These are phyloP conservation scores for Uloborus plumipes DNA, from an alignment of 2,888 invertebrate species.

Conservation along the genomic window DNA sequence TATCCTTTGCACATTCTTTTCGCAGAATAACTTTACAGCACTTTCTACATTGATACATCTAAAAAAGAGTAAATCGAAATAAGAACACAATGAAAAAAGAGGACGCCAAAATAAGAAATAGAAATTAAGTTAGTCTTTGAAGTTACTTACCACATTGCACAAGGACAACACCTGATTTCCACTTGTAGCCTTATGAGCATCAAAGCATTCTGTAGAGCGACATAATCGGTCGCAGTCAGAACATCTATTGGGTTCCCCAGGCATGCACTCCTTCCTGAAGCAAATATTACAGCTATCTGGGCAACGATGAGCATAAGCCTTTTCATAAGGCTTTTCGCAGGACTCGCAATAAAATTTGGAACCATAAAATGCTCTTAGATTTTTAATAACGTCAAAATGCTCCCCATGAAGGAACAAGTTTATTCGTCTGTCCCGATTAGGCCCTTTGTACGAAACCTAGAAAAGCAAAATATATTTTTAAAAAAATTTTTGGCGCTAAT, in stretches of 20 bases:
- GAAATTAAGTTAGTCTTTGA: not conserved
- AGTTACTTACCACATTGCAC: not conserved
- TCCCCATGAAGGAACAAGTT: not conserved
- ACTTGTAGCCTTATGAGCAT: not conserved
- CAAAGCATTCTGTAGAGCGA: not conserved
- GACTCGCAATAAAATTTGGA: not conserved
- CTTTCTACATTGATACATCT: conserved; percentile 6
- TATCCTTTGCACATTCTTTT: not conserved
- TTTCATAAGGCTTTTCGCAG: not conserved
- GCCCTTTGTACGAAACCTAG: not conserved
- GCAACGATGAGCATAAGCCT: not conserved
- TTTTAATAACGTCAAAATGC: not conserved
- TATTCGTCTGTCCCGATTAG: not conserved
- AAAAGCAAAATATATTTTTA: not conserved
- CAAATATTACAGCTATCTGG: no score
- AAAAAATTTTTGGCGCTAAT: not conserved
- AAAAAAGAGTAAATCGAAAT: not conserved
- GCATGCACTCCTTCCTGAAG: no score
- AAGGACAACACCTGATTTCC: not conserved
- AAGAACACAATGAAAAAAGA: not conserved
- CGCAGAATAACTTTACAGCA: conserved; percentile 10
- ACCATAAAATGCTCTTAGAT: not conserved
- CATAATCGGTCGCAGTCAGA: not conserved
- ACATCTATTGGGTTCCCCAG: no score
- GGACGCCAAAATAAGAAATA: not conserved